These are phyloP conservation scores for Cardinalis cardinalis DNA, from an alignment of 2,113 vertebrate species.

Conservation along the genomic window DNA sequence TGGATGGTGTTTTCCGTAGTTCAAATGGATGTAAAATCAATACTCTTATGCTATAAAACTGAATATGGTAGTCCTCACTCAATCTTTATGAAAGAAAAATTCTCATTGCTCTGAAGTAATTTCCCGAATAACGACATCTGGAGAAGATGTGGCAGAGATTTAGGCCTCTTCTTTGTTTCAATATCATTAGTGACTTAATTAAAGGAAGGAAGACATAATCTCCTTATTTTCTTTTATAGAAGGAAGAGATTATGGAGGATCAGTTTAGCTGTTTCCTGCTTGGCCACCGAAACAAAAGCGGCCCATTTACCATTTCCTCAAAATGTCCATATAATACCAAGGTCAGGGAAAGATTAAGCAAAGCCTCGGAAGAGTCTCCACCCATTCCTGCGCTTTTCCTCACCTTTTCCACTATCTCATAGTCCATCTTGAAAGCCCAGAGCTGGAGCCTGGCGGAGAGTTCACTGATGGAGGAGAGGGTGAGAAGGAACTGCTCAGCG, in stretches of 20 bases:
- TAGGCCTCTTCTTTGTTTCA: neutral
- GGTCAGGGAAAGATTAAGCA: neutral
- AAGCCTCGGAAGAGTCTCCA: neutral
- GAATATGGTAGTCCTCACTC: neutral
- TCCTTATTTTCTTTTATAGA: conserved; percentile 19
- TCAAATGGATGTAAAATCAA: neutral
- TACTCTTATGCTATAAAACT: neutral
- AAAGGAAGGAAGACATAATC: conserved; percentile 50
- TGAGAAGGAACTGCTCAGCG: conserved; percentile 95
- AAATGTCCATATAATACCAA: neutral
- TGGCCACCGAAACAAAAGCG: neutral
- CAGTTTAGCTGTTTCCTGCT: conserved; percentile 1
- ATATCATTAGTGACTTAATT: conserved; percentile 21
- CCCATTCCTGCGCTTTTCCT: neutral
- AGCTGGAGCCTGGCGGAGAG: conserved; percentile 93
- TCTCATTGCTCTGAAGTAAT: neutral
- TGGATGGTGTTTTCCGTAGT: neutral
- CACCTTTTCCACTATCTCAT: conserved; percentile 95
- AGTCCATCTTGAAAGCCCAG: conserved; percentile 99
- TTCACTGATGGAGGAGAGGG: conserved; percentile 92
- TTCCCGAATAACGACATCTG: conserved; percentile 39
- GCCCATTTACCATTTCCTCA: neutral
- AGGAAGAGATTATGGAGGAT: neutral
- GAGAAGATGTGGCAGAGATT: neutral
- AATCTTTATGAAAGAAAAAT: neutral